Conservation (phyloP, 2,888 invertebrate species). For the Zonitis immaculata region DNA sequence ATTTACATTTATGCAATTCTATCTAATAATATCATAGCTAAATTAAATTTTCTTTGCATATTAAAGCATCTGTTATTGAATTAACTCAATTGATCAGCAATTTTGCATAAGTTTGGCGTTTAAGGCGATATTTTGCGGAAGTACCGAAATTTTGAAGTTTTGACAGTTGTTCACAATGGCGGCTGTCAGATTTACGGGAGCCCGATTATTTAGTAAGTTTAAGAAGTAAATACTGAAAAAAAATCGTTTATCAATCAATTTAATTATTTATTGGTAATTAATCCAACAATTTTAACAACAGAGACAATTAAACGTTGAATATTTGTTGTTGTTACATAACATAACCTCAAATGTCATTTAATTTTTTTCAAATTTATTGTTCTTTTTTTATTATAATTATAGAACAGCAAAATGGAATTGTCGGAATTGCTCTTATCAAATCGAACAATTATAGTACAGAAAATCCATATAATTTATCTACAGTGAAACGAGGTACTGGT, state of each 20-base stretch:
- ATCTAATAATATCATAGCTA: too few species aligned
- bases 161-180: slow-evolving; percentile 29
- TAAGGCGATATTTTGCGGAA: too few species aligned
- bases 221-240: background rate
- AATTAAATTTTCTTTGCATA: too few species aligned
- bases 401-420: slow-evolving; percentile 40
- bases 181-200: slow-evolving; percentile 38
- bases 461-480: slow-evolving; percentile 56
- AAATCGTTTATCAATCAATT: background rate
- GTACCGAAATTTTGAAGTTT: too few species aligned
- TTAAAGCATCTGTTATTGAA: too few species aligned
- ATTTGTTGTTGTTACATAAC: slow-evolving; percentile 27
- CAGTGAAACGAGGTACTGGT: slow-evolving; percentile 77
- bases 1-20: too few species aligned
- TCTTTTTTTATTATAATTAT: slow-evolving; percentile 19
- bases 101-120: too few species aligned
- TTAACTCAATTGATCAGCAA: too few species aligned
- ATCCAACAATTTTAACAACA: too few species aligned
- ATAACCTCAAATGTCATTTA: slow-evolving; percentile 21
- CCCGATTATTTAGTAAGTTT: slow-evolving; percentile 40
- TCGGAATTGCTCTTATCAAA: slow-evolving; percentile 40
- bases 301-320: too few species aligned
- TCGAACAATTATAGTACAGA: slow-evolving; percentile 54
- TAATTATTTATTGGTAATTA: too few species aligned
- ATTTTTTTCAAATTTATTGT: too few species aligned